These are phyloP conservation scores for Coracopsis vasa DNA, from an alignment of 2,113 vertebrate genomes.

Conservation along the genomic window DNA sequence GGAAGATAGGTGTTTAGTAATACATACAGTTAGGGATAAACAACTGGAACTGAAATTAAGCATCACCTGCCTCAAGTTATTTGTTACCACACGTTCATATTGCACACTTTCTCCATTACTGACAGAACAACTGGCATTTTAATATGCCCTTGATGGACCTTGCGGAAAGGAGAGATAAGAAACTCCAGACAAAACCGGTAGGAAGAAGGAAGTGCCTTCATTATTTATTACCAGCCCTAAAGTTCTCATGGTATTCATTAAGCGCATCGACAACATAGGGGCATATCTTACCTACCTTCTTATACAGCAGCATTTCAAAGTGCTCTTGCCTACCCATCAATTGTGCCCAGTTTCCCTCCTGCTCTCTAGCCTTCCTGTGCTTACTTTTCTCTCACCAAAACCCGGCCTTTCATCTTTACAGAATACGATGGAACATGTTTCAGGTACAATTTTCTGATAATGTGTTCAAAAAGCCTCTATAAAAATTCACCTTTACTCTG, in stretches of 20 bases:
- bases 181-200: background rate
- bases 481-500: constrained; percentile 6
- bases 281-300: background rate
- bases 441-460: background rate
- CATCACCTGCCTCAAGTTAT: background rate
- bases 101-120: background rate
- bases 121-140: background rate
- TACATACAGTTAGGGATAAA: background rate
- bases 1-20: background rate
- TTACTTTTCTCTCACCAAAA: background rate
- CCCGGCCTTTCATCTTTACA: background rate
- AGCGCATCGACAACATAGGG: background rate
- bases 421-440: background rate
- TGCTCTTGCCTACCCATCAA: background rate
- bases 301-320: background rate
- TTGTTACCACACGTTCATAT: background rate
- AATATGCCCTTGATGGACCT: background rate
- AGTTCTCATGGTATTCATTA: background rate
- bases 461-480: background rate
- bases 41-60: constrained; percentile 4
- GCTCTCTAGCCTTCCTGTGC: background rate
- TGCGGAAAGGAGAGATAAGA: background rate
- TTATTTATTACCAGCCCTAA: background rate
- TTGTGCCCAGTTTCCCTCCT: background rate
- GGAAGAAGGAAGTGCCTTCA: background rate